phyloP scores from a whole-genome alignment of 2,888 invertebrate genomes.

The Oligia latruncula region DNA sequence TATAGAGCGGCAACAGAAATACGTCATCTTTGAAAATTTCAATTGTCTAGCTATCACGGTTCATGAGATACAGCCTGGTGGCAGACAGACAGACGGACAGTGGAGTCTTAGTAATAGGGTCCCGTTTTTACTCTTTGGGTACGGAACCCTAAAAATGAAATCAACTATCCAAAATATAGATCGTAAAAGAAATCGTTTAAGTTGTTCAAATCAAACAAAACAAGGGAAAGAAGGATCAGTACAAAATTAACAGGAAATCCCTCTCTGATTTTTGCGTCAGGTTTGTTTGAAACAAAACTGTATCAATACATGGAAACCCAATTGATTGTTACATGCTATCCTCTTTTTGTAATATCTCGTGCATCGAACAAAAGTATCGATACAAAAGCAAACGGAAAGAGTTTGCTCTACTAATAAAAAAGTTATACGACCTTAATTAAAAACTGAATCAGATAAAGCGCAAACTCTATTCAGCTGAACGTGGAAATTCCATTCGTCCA shows the following conservation, averaged over 20 bases:
- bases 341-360: constrained; percentile 11
- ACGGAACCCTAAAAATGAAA: not conserved
- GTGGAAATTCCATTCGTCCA: constrained; percentile 78
- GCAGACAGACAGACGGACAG: too few relatives aligned
- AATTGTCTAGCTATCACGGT: too few relatives aligned
- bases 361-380: constrained; percentile 35
- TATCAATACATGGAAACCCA: constrained; percentile 21
- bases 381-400: constrained; percentile 39
- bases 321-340: constrained; percentile 27
- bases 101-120: too few relatives aligned
- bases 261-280: not conserved
- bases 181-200: not conserved
- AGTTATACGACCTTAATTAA: constrained; percentile 79
- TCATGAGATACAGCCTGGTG: too few relatives aligned
- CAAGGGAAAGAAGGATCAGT: not conserved
- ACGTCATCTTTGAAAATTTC: too few relatives aligned
- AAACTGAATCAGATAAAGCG: constrained; percentile 80
- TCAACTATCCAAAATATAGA: not conserved
- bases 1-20: too few relatives aligned
- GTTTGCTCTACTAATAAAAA: constrained; percentile 49
- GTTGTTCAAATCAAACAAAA: constrained; percentile 3
- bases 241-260: constrained; percentile 11
- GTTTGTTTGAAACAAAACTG: constrained; percentile 14
- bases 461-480: constrained; percentile 79
- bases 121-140: too few relatives aligned